Evolutionary conservation across 2,888 invertebrate genomes (phyloP).

Genomic region (Pristionchus arcanus): DNA sequence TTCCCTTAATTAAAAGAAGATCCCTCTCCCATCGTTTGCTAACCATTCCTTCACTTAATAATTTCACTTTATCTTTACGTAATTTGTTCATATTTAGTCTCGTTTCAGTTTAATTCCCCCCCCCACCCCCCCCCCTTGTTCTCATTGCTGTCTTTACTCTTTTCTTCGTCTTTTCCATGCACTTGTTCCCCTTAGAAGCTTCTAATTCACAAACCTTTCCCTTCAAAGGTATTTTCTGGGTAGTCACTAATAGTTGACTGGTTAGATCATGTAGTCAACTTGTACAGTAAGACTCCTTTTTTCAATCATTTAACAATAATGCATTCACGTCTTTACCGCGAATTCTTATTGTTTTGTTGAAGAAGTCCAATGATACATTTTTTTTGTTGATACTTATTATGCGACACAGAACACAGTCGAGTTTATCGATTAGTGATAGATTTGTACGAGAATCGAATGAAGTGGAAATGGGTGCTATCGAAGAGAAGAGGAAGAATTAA

Average conservation of each 20-base stretch:
- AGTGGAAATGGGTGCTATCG: neutral
- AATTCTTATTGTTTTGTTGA: too few species aligned
- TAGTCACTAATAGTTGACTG: too few species aligned
- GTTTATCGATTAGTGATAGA: slow-evolving; percentile 52
- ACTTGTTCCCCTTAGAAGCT: neutral
- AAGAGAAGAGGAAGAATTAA: neutral
- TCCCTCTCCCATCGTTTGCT: neutral
- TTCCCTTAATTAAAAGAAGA: too few species aligned
- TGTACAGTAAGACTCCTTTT: too few species aligned
- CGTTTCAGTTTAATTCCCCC: neutral
- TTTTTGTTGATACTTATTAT: neutral
- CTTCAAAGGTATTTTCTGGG: neutral
- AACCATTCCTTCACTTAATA: neutral
- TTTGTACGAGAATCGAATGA: slow-evolving; percentile 47
- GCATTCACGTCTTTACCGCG: too few species aligned
- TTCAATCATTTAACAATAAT: too few species aligned
- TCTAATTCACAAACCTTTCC: neutral
- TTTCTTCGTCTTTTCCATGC: neutral
- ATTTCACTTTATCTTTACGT: neutral
- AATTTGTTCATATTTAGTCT: neutral
- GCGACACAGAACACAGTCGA: slow-evolving; percentile 13
- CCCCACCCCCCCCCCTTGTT: neutral
- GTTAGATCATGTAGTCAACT: too few species aligned
- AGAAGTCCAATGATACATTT: neutral
- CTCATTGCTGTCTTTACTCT: neutral